Evolutionary conservation across 53 echinoderm and acorn worm species (phyloP).

Genomic region (Holothuria leucospilota): DNA sequence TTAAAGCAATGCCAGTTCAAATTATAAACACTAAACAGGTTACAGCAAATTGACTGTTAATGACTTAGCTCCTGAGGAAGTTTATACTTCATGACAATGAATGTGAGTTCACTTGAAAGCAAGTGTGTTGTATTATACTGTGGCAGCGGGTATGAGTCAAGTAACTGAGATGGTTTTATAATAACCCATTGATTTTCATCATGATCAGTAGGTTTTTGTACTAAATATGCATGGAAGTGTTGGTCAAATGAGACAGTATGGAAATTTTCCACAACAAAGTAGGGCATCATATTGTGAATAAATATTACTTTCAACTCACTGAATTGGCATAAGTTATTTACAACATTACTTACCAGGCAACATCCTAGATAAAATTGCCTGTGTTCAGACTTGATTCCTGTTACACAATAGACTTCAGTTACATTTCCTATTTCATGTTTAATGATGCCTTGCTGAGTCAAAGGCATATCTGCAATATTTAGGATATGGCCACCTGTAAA

Average conservation of each 20-base stretch:
- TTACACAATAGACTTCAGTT: too few relatives aligned
- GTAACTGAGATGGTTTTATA: conserved; percentile 3
- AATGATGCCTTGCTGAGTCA: too few relatives aligned
- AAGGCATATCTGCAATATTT: not conserved
- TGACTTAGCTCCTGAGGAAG: not conserved
- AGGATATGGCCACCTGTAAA: not conserved
- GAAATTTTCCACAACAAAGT: not conserved
- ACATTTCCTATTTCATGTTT: too few relatives aligned
- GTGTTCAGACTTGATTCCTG: too few relatives aligned
- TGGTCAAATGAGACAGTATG: conserved; percentile 2
- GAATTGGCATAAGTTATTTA: too few relatives aligned
- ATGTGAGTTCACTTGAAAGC: not conserved
- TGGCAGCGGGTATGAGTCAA: not conserved
- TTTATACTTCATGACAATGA: too few relatives aligned
- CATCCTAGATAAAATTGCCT: too few relatives aligned
- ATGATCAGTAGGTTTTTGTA: too few relatives aligned
- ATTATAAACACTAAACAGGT: not conserved
- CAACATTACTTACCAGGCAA: too few relatives aligned
- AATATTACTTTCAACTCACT: conserved; percentile 29
- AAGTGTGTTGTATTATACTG: not conserved
- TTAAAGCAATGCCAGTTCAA: too few relatives aligned
- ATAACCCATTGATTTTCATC: too few relatives aligned
- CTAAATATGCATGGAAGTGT: conserved; percentile 4
- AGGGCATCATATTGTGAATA: not conserved
- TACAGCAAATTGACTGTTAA: too few relatives aligned